Percentiles rank a stretch among this genome's conserved stretches.
Conservation (phyloP, 2,113 vertebrate species). For the Neogobius melanostomus region DNA sequence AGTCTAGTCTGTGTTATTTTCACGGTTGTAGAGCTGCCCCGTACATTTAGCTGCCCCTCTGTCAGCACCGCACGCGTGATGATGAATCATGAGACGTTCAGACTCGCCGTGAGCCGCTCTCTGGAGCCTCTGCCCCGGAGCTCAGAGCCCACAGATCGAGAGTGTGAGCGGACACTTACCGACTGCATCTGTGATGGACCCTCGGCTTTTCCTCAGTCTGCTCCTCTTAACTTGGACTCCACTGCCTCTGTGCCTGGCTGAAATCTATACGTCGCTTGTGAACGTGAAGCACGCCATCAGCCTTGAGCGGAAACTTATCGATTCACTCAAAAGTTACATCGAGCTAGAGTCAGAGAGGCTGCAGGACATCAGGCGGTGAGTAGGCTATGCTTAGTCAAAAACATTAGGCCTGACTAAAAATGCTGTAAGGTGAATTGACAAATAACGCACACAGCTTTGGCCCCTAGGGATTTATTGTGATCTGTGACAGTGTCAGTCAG, state of each 20-base stretch:
- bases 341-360: constrained; percentile 74
- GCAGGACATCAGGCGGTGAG: constrained; percentile 76
- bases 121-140: neutral
- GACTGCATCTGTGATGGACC: constrained; percentile 7
- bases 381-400: neutral
- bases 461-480: neutral
- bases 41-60: neutral
- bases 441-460: neutral
- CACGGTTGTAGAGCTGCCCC: neutral
- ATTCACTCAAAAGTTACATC: constrained; percentile 69
- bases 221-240: constrained; percentile 22
- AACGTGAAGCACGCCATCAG: constrained; percentile 71
- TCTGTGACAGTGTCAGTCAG: neutral
- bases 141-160: neutral
- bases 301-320: constrained; percentile 72
- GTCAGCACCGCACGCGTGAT: neutral
- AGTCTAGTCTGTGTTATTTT: neutral
- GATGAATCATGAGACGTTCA: neutral
- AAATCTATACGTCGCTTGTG: constrained; percentile 76
- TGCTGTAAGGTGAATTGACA: no score
- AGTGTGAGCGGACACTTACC: no score
- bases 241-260: constrained; percentile 26
- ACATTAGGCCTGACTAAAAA: no score
- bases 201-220: constrained; percentile 4
- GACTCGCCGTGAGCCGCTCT: neutral